Evolutionary conservation across 2,113 vertebrate species (phyloP), one percentile per base, ranked within the genome.

Genomic region (Proteles cristata): DNA sequence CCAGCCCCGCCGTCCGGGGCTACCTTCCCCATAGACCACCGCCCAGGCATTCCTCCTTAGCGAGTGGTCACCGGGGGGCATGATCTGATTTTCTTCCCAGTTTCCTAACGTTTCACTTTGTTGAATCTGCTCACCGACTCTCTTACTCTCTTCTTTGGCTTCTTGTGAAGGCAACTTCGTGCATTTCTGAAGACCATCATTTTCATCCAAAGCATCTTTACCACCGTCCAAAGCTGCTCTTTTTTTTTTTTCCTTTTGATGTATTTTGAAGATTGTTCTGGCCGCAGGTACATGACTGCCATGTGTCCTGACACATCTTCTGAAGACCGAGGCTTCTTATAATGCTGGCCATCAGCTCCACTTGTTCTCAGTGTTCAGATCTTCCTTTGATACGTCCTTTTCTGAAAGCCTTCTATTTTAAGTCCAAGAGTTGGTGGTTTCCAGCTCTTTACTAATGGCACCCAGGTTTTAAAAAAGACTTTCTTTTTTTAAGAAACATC

Each of bases 381-480:
- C 58, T 68, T 61, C 82, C 58, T 61, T 71, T 55, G 7, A n/a
- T 33, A 28, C 0, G 28, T 93, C 65, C 31, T 96, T 79, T 89
- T 69, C 68, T 55, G 55, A 88, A 92, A 91, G 94, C 77, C 48
- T 86, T 86, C 88, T 96, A 63, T 82, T 94, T 93, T 81, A 93
- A 93, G 77, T 80, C 28, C 73, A 91, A 96, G 63, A 73, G 39
- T 50, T 80, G 68, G 84, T 21, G 39, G 61, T 66, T 77, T 93
- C 35, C 11, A 85, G 79, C 8, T 61, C 55, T 85, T 74, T 43
- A 19, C n/a, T 76, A 43, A 53, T 28, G 53, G 33, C 28, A 23
- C 77, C 35, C 9, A 8, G 21, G 48, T 66, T 90, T 71, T 23
- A 48, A 31, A 76, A 76, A 61, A 61, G 23, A 74, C 23, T 65